Base-by-base conservation (phyloP, 2,888 invertebrate species). In the Oscheius onirici region DNA sequence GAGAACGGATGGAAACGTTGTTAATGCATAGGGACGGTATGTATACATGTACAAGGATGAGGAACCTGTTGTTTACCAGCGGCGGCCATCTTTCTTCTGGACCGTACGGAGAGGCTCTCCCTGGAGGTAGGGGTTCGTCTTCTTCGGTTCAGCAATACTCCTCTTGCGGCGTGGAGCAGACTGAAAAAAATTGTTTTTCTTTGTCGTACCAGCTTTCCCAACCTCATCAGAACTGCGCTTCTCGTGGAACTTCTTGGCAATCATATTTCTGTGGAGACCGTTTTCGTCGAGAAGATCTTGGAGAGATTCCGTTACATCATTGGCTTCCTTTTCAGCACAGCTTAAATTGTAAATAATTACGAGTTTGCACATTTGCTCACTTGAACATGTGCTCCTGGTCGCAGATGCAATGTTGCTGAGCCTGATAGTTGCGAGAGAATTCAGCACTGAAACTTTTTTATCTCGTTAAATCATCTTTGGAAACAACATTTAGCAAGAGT, bases 381-480 rank as follows among this genome's bases (percentile, higher is more conserved):
- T 88, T 87, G 80, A 87, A 88, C 87, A 87, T 97, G 89, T 99
- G 97, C 87, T 99, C 97, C 15, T 93, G 92, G 88, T 99, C 99
- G 83, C 99, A 99, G 92, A 97, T 94, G 88, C 99, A 99, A 75
- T 95, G 93, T 89, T 96, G 95, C 1, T 93, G 91, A 41, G 93
- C 92, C 88, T 95, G 95, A 89, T 94, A 97, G 85, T 94, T 92
- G 8, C 96, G 92, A 88, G 96, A 96, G 89, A 94, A 97, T 0
- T 93, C 93, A 0, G 97, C 97, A 0, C 95, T 94, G 89, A 71
- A 73, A 71, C 3, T 17, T 46, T 46, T 46, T 46, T 46, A n/a
- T 13, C 3, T 17, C 17, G 13, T 17, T 13, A 46, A 10, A 13
- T n/a, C 17, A 46, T n/a, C 34, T 34, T 34, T 34, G 34, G 34